These are phyloP conservation scores for Acrobasis consociella DNA, from an alignment of 2,888 invertebrate genomes.

Conservation along the genomic window DNA sequence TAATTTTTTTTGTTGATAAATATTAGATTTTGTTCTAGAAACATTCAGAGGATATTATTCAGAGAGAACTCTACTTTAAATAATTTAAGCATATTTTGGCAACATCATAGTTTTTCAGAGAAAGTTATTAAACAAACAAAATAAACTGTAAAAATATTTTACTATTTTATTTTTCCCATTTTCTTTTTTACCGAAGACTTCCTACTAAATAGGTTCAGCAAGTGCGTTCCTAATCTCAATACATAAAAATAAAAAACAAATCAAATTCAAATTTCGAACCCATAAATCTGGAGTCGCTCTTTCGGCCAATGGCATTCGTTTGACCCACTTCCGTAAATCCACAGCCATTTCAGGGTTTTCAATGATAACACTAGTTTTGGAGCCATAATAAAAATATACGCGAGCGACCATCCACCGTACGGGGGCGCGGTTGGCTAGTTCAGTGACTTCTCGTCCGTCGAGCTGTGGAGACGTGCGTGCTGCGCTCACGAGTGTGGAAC, in stretches of 20 bases:
- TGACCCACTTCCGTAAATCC: slow-evolving; percentile 72
- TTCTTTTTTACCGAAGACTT: background rate
- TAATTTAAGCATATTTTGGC: too few species aligned
- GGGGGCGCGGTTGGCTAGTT: slow-evolving; percentile 66
- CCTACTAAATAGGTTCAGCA: background rate
- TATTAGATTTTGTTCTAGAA: too few species aligned
- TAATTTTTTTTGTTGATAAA: too few species aligned
- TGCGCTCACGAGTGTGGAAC: slow-evolving; percentile 43
- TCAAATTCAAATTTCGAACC: background rate
- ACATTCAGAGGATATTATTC: too few species aligned
- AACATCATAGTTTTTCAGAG: too few species aligned
- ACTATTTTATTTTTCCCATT: background rate
- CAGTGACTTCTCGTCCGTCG: slow-evolving; percentile 73
- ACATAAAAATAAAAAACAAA: background rate
- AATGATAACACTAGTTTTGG: slow-evolving; percentile 65
- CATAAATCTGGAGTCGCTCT: background rate
- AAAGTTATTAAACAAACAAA: too few species aligned
- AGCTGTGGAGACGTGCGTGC: slow-evolving; percentile 49
- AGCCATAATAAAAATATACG: slow-evolving; percentile 63
- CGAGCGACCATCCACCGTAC: slow-evolving; percentile 50
- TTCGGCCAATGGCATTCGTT: slow-evolving; percentile 20
- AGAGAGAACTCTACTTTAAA: too few species aligned
- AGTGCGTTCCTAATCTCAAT: background rate
- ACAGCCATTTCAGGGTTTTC: slow-evolving; percentile 68
- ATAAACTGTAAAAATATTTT: background rate